Evolutionary conservation across 1,140 invertebrate genomes (phyloP), one percentile per base, ranked within the genome.

Genomic region (Dysdera silvatica): DNA sequence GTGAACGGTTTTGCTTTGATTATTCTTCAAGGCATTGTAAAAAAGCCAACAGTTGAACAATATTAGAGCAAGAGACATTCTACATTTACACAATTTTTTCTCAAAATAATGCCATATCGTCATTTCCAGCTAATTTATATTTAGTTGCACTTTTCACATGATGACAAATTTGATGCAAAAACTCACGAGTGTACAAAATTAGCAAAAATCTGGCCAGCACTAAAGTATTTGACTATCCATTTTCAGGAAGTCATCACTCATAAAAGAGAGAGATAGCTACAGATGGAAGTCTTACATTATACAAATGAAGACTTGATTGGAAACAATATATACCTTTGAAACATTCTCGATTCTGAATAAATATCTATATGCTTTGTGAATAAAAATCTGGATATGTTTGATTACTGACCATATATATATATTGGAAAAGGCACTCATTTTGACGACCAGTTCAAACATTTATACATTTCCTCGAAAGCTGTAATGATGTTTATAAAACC

Each of bases 331-430:
- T 49, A 49, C 47, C 24, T 23, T 28, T 49, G 35, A 57, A 47
- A 20, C 32, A 31, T 32, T 45, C 55, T 31, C 55, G 55, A 47
- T 57, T 57, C 20, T 18, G 55, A 5, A 57, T 57, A 57, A 57
- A 57, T 47, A 47, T 1, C 33, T 57, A 47, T 28, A 49, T 49
- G 6, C 29, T 49, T 14, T 49, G 47, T 49, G 14, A 49, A 49
- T 49, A 23, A 28, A 49, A 57, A 14, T 57, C 41, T 4, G 55
- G 55, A 32, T 57, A 57, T 57, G 40, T 32, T 12, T 57, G 48
- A 47, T 18, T 24, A 33, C n/a, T 49, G 24, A 49, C 29, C n/a
- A n/a, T n/a, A n/a, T 49, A 49, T 49, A 49, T 49, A 49, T 18
- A 49, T 28, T 49, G 47, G 47, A 18, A 49, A 49, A 49, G 47